Base-by-base conservation (phyloP, 2,797 vertebrate species). In the Rhinogobio ventralis region DNA sequence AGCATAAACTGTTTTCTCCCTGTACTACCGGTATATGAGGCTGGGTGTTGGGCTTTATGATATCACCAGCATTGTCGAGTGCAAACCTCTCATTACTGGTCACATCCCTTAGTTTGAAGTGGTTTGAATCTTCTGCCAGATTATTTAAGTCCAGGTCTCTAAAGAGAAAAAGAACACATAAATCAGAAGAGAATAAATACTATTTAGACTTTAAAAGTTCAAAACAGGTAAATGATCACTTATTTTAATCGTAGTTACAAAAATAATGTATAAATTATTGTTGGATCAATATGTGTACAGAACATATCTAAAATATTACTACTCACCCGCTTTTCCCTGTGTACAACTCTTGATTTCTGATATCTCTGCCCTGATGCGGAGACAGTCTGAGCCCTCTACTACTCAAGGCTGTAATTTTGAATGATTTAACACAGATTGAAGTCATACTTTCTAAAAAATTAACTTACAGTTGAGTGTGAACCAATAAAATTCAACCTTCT, bases 321-420 rank as follows among this genome's bases (percentile, higher is more conserved):
- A 79, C 91, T 92, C 87, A 94, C 95, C 85, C 69, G 30, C 84
- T 88, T 30, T 53, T 30, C 49, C 25, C 14, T 42, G 39, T 25
- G 39, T 20, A 81, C 42, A 23, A 71, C 30, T 90, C 82, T 66
- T 84, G 85, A 87, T 76, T 88, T 85, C 62, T 80, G 69, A 28
- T 90, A 85, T 87, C 74, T 84, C 71, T 84, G 28, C 75, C 89
- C 72, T 86, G 86, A 84, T 79, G 28, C 82, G 81, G 82, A 25
- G 51, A 68, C 81, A 89, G 88, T 84, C 79, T 79, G 72, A 85
- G 87, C 67, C 71, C 82, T 85, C 30, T 81, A 69, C 79, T 71
- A 85, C 51, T 76, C 23, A 46, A 80, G 67, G 86, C 88, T 83
- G 86, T 88, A 91, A 85, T 64, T 81, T 87, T 82, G 90, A 30